Evolutionary conservation across 2,888 invertebrate genomes (phyloP).

Genomic region (Adelphocoris suturalis): DNA sequence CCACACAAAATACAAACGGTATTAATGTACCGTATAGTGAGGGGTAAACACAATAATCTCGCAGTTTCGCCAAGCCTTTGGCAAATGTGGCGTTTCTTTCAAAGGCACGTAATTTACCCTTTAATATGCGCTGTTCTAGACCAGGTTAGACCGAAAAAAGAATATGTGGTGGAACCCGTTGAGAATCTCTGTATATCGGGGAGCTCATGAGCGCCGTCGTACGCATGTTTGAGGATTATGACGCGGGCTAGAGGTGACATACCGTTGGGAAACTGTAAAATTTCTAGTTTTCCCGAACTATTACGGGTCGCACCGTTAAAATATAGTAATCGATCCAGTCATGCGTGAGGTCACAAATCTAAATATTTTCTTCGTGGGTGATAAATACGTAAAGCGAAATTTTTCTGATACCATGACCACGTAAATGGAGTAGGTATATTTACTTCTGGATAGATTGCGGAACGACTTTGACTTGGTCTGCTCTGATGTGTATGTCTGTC

Average conservation of each 20-base stretch:
- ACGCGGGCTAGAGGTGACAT: slow-evolving; percentile 1
- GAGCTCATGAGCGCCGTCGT: background rate
- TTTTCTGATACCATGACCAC: too few relatives aligned
- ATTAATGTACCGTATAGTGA: background rate
- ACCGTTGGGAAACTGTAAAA: slow-evolving; percentile 17
- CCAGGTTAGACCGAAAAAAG: background rate
- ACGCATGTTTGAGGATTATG: slow-evolving; percentile 25
- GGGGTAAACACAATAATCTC: background rate
- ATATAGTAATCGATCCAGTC: background rate
- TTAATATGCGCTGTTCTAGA: background rate
- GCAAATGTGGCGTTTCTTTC: background rate
- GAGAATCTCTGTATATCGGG: background rate
- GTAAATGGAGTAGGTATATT: too few relatives aligned
- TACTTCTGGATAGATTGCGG: too few relatives aligned
- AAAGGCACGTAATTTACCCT: slow-evolving; percentile 8
- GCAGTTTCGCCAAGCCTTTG: background rate
- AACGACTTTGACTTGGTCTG: too few relatives aligned
- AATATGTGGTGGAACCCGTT: background rate
- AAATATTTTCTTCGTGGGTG: too few relatives aligned
- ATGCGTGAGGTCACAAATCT: too few relatives aligned
- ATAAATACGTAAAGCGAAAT: too few relatives aligned
- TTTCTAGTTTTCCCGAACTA: background rate
- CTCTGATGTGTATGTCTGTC: too few relatives aligned
- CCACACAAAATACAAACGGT: background rate
- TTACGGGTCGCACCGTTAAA: background rate